A percentile compares a stretch with the other conserved stretches of the same genome.
These are phyloP conservation scores for Nyctibius grandis DNA, from an alignment of 2,797 vertebrate genomes.

Conservation along the genomic window DNA sequence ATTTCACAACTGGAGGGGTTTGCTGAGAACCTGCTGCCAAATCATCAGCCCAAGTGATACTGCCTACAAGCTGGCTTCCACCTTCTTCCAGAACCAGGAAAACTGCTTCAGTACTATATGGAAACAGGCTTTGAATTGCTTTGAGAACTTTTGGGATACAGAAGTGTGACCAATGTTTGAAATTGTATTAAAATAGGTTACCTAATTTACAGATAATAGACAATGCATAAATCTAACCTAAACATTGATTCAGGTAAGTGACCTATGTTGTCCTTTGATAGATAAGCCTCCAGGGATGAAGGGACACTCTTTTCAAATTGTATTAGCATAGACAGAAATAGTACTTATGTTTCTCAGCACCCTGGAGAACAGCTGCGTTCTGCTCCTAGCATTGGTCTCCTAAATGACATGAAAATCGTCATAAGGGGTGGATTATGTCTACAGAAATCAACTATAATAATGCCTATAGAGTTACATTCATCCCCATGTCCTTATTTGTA, in stretches of 20 bases:
- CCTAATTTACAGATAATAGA: background rate
- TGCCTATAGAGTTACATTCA: background rate
- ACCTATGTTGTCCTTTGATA: background rate
- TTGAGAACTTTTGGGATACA: background rate
- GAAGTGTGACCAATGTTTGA: background rate
- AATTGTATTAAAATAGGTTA: background rate
- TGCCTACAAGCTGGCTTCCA: background rate
- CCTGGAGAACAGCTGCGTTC: background rate
- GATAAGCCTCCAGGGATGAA: background rate
- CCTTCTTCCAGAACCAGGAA: background rate
- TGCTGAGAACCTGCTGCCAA: background rate
- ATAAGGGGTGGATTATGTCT: background rate
- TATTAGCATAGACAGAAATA: background rate
- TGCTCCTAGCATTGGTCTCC: background rate
- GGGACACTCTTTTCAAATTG: background rate
- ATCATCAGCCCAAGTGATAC: background rate
- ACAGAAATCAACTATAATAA: background rate
- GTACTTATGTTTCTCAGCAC: background rate
- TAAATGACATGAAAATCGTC: slow-evolving; percentile 7
- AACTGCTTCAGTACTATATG: background rate
- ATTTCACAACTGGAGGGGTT: background rate
- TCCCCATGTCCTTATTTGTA: background rate
- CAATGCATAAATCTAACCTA: background rate
- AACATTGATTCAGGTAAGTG: background rate
- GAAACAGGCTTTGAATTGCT: background rate